These are phyloP conservation scores for Aphelocoma californica DNA, from an alignment of 2,797 vertebrate genomes.

Conservation along the genomic window DNA sequence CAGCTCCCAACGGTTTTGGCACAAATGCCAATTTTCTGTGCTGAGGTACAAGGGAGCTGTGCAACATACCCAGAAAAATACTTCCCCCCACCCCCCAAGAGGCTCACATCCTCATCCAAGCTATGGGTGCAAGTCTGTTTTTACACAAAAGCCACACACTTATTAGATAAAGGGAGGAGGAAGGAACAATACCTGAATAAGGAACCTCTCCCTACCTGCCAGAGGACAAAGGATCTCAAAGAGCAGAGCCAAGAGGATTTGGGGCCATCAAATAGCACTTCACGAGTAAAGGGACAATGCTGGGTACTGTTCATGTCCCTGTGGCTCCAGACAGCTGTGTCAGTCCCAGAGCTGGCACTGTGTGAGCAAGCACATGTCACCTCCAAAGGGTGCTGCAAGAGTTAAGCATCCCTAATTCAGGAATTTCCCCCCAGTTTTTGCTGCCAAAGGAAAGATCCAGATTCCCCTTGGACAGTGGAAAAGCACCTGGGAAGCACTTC, in stretches of 20 bases:
- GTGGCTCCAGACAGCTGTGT: background rate
- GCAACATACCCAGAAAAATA: background rate
- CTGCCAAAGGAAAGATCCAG: background rate
- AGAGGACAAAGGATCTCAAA: background rate
- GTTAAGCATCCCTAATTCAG: background rate
- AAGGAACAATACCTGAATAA: background rate
- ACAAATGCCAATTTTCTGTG: background rate
- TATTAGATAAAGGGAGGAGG: background rate
- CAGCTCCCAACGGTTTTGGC: background rate
- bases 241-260: background rate
- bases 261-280: background rate
- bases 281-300: background rate
- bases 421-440: background rate
- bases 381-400: background rate
- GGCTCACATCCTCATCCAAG: background rate
- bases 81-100: too few species aligned
- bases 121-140: fast-evolving
- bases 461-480: background rate
- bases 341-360: background rate
- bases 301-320: background rate
- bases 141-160: fast-evolving
- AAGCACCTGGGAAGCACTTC: background rate
- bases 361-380: background rate
- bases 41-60: background rate
- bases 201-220: background rate